Evolutionary conservation across 30 jellyfish, hydroid and myxozoan genomes (phyloP).

Genomic region (Clytia hemisphaerica): DNA sequence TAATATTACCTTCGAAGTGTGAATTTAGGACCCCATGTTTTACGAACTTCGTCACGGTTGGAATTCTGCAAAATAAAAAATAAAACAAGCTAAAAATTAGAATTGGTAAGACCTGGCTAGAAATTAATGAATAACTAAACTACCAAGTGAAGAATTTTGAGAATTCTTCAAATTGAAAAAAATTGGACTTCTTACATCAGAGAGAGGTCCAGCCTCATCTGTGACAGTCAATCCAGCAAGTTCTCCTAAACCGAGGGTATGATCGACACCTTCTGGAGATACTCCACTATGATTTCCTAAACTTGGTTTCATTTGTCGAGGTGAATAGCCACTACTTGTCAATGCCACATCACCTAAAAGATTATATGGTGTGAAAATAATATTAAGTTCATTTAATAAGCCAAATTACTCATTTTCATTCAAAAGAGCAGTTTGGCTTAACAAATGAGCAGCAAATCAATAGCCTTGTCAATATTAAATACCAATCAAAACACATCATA

Average conservation of each 20-base stretch:
- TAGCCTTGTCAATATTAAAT: too few species aligned
- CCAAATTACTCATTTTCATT: too few species aligned
- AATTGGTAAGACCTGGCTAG: background rate
- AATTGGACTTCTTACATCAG: conserved; percentile 57
- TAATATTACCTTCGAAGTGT: conserved; percentile 87
- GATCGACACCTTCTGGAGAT: conserved; percentile 71
- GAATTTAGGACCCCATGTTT: conserved; percentile 96
- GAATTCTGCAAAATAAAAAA: conserved; percentile 45
- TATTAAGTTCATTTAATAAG: too few species aligned
- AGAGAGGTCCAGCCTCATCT: conserved; percentile 88
- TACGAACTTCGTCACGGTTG: conserved; percentile 85
- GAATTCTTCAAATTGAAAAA: background rate
- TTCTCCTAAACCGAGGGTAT: conserved; percentile 83
- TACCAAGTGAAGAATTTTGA: background rate
- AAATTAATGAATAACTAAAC: background rate
- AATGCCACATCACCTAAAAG: conserved; percentile 80
- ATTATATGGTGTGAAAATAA: too few species aligned
- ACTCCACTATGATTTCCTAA: conserved; percentile 33
- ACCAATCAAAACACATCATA: too few species aligned
- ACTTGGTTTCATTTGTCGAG: conserved; percentile 86
- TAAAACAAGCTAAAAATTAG: background rate
- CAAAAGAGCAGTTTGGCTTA: too few species aligned
- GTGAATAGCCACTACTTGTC: conserved; percentile 90
- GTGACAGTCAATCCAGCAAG: conserved; percentile 96
- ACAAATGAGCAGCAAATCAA: too few species aligned